Base-by-base conservation (phyloP, 1,140 invertebrate genomes). In the Platyscapa corneri region DNA sequence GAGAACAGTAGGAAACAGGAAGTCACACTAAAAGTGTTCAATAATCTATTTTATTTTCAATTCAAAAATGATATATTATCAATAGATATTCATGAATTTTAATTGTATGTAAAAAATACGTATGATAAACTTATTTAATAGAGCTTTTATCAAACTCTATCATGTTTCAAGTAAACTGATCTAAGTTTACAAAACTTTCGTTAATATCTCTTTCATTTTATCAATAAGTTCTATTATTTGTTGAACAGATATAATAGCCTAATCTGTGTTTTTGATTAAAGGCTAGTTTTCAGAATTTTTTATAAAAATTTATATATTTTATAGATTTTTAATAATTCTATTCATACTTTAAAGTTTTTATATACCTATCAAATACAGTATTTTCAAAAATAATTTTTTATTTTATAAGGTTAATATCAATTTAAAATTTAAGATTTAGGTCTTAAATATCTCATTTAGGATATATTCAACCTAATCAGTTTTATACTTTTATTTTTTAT, bases 1-100 rank as follows among this genome's bases (percentile, higher is more conserved):
- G 60, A 8, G 75, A 37, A 37, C 42, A 65, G 46, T 86, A 65
- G 79, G 27, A 83, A 80, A 49, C 72, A 84, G 74, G 75, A 34
- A 80, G 76, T 86, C 79, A 80, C 77, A 65, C 42, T 46, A 65
- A 67, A 84, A 84, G 76, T 78, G 83, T 84, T 84, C 76, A 84
- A n/a, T 34, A 70, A 30, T n/a, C 20, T 79, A 84, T 84, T 78
- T 78, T 56, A 60, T 46, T 67, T 83, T 77, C 30, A 77, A 83
- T 77, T 67, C 64, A n/a, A 34, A 67, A 60, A 83, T 75, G n/a
- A 83, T 72, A 56, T 60, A 32, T 14, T 37, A 77, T 39, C 34
- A 0, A 65, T 65, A n/a, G n/a, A 39, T 83, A 42, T 42, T 77
- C 39, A 67, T 67, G 18, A 76, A n/a, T 65, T 67, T 42, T 64